These are phyloP conservation scores for Agapostemon virescens DNA, from an alignment of 2,888 invertebrate species.

Conservation along the genomic window DNA sequence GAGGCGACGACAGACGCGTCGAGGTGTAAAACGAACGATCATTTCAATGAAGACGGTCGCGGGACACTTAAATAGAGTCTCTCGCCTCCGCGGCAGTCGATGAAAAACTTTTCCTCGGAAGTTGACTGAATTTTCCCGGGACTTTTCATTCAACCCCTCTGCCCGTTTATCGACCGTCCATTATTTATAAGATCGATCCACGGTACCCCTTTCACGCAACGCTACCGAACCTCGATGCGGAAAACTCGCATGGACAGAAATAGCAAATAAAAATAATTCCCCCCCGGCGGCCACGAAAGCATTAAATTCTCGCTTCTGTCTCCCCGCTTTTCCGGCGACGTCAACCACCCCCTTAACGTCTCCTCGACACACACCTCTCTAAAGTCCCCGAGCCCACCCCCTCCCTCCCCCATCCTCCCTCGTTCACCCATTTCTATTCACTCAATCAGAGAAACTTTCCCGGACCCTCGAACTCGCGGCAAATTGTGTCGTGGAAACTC, in stretches of 20 bases:
- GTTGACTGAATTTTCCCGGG: conserved; percentile 2
- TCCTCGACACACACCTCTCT: no score
- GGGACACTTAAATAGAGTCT: not conserved
- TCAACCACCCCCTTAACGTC: not conserved
- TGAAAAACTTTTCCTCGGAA: not conserved
- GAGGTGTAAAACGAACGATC: not conserved
- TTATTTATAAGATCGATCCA: conserved; percentile 48
- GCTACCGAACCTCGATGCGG: conserved; percentile 21
- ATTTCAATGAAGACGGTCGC: not conserved
- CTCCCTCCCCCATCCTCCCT: not conserved
- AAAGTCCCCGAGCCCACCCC: no score
- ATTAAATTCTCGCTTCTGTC: conserved; percentile 16
- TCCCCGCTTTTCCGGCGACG: not conserved
- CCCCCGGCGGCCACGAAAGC: not conserved
- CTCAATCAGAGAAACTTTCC: conserved; percentile 10
- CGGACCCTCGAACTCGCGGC: not conserved
- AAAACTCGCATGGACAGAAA: conserved; percentile 34
- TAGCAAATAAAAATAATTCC: conserved; percentile 45
- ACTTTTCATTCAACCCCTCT: conserved; percentile 19
- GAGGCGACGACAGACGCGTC: not conserved
- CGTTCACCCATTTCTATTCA: not conserved
- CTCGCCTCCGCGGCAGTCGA: not conserved
- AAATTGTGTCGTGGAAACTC: conserved; percentile 2
- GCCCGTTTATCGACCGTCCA: conserved; percentile 39
- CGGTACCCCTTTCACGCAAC: conserved; percentile 40